Conservation (phyloP, 92 coral and sea anemone genomes). For the Phenganax stokvisi region DNA sequence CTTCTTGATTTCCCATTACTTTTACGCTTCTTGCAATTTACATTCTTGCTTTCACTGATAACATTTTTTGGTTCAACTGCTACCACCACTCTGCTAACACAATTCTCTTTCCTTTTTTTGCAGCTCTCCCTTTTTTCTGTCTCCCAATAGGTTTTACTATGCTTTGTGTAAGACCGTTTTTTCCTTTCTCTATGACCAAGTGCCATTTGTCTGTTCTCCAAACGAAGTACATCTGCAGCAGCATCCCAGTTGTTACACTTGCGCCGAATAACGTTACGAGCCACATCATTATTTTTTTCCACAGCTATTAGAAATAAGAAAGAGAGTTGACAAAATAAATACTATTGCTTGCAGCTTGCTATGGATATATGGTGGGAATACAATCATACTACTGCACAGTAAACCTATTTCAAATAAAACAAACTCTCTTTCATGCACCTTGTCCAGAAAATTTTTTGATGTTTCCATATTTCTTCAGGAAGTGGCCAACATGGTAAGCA, state of each 20-base stretch:
- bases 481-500: background rate
- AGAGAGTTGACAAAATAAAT: background rate
- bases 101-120: background rate
- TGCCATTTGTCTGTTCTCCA: background rate
- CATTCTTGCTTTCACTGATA: background rate
- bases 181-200: background rate
- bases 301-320: background rate
- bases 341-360: background rate
- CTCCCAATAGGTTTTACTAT: background rate
- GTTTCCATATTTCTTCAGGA: constrained; percentile 5
- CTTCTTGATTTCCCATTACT: background rate
- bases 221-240: constrained; percentile 14
- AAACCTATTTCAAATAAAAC: background rate
- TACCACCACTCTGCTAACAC: constrained; percentile 5
- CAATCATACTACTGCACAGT: background rate
- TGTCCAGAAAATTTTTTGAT: constrained; percentile 18
- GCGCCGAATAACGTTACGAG: background rate
- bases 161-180: background rate
- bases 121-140: background rate
- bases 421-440: background rate
- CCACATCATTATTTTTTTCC: constrained; percentile 4
- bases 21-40: background rate
- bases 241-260: constrained; percentile 9
- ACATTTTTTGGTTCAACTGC: background rate
- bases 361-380: background rate